phyloP scores from a whole-genome alignment of 2,797 vertebrate genomes.

The Centroberyx gerrardi region DNA sequence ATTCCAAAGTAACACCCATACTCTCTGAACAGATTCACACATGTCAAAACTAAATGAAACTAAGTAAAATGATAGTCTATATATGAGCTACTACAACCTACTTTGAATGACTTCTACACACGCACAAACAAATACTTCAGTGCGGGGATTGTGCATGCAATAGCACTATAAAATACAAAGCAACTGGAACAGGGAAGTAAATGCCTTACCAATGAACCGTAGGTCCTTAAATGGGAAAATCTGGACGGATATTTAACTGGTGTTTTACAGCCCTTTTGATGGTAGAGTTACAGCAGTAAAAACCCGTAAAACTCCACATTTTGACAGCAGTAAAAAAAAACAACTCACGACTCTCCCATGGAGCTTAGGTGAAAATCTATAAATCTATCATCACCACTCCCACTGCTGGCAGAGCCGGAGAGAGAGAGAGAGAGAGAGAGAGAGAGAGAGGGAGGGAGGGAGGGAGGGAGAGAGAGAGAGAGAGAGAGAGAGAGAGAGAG shows the following conservation, averaged over 20 bases:
- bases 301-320: not conserved
- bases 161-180: conserved; percentile 12
- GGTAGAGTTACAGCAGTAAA: conserved; percentile 2
- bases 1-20: not conserved
- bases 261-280: conserved; percentile 14
- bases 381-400: conserved; percentile 4
- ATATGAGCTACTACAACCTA: not conserved
- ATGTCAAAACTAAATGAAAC: not conserved
- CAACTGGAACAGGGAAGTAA: conserved; percentile 23
- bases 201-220: conserved; percentile 16
- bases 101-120: not conserved
- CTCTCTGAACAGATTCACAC: not conserved
- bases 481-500: not conserved
- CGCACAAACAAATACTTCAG: not conserved
- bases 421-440: not conserved
- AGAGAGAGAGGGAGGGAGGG: not conserved
- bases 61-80: not conserved
- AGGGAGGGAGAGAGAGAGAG: not conserved
- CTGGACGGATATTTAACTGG: not conserved
- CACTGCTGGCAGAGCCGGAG: not conserved
- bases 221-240: not conserved
- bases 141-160: not conserved
- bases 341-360: not conserved
- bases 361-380: conserved; percentile 4
- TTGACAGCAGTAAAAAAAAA: not conserved